Base-by-base conservation (phyloP, 2,113 vertebrate genomes). In the Dascyllus trimaculatus region DNA sequence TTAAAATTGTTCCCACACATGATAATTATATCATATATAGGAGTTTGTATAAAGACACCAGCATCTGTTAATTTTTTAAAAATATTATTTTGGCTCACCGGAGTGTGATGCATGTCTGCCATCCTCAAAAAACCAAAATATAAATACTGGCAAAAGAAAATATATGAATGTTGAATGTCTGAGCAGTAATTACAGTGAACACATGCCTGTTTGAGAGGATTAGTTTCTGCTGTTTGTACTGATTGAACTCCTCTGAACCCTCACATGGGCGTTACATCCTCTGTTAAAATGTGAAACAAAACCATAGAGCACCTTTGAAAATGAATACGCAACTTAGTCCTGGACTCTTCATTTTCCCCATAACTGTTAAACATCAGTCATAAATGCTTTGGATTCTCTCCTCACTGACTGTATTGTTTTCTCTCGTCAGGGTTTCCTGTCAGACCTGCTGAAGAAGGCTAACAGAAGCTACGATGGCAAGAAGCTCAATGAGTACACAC, bases 401-500 rank as follows among this genome's bases (percentile, higher is more conserved):
- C 35, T 64, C 13, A 26, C n/a, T 49, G 26, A 69, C 29, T 56
- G 35, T 4, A 14, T 2, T 13, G 5, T 8, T 49, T 43, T 56
- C 3, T 78, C 25, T 81, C 65, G 57, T 26, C 85, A 99, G 98
- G 96, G 96, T 3, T 99, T 99, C 91, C 94, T 99, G 82, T 97
- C 96, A 0, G 98, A 99, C 88, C 95, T 99, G 86, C 93, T 99
- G 92, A 97, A 97, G 92, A 99, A 98, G 87, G 96, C 98, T 0
- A 98, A 99, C 93, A 93, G 96, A 81, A 95, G 94, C n/a, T 97
- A 98, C 0, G 96, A 98, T 0, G 98, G 98, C 56, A 94, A 97
- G 88, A 98, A 98, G 91, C 96, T 99, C 77, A 95, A 95, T 13
- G 98, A 99, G 84, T 99, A 99, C 90, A 99, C 97, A 0, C 95